Evolutionary conservation across 2,113 vertebrate species (phyloP).

Genomic region (Callithrix jacchus): DNA sequence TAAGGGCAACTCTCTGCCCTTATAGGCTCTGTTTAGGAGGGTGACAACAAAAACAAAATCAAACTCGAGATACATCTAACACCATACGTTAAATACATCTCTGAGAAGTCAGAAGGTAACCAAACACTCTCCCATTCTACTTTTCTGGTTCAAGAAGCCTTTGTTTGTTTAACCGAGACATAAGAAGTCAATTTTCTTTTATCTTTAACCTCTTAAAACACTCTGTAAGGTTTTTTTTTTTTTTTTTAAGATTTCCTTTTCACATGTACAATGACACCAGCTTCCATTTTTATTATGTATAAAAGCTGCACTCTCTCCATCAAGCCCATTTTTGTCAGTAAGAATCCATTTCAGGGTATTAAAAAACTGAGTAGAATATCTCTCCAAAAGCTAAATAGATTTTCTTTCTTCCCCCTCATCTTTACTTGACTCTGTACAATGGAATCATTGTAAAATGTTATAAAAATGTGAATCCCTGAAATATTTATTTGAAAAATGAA

Average conservation of each 20-base stretch:
- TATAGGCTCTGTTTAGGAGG: neutral
- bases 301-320: constrained; percentile 9
- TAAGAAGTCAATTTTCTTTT: constrained; percentile 62
- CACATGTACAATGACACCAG: neutral
- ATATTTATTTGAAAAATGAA: neutral
- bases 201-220: constrained; percentile 65
- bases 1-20: neutral
- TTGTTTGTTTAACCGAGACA: constrained; percentile 68
- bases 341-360: constrained; percentile 1
- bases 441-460: neutral
- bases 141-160: constrained; percentile 17
- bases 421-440: neutral
- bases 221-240: constrained; percentile 6
- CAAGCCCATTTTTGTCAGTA: neutral
- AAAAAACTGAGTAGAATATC: neutral
- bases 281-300: constrained; percentile 52
- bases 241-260: constrained; percentile 61
- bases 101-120: neutral
- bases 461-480: neutral
- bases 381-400: neutral
- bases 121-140: constrained; percentile 19
- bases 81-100: constrained; percentile 15
- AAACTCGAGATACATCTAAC: neutral
- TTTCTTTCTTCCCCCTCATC: neutral
- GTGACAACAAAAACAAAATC: neutral